These are phyloP conservation scores for Momotus momota DNA, from an alignment of 2,797 vertebrate genomes.

Conservation along the genomic window DNA sequence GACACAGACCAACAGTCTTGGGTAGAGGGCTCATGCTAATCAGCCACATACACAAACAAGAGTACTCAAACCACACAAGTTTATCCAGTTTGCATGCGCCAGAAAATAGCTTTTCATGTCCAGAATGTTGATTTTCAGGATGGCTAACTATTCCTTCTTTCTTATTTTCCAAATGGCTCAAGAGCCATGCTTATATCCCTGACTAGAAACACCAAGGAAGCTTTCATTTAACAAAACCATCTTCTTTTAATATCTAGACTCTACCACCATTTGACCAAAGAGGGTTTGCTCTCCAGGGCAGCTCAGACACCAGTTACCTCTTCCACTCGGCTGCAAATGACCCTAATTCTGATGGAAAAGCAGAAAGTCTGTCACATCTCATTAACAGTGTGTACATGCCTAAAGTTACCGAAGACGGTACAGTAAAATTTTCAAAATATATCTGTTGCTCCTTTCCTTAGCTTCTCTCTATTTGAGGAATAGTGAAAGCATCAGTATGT, in stretches of 20 bases:
- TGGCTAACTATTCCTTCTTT: background rate
- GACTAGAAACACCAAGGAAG: background rate
- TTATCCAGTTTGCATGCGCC: constrained; percentile 29
- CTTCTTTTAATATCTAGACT: background rate
- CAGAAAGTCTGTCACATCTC: background rate
- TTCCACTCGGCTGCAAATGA: background rate
- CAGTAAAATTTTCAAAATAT: background rate
- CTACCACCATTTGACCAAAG: background rate
- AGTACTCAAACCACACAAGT: constrained; percentile 44
- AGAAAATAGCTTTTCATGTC: constrained; percentile 13
- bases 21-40: constrained; percentile 50
- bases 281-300: background rate
- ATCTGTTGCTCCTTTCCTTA: background rate
- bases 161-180: background rate
- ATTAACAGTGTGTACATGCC: background rate
- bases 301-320: background rate
- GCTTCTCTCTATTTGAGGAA: background rate
- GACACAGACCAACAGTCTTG: constrained; percentile 59
- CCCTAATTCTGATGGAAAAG: background rate
- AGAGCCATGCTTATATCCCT: background rate
- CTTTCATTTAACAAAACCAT: constrained; percentile 25
- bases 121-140: constrained; percentile 25
- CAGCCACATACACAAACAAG: constrained; percentile 59
- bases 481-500: background rate
- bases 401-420: background rate